Base-by-base conservation (phyloP, 2,797 vertebrate species). In the Ciconia nigra region DNA sequence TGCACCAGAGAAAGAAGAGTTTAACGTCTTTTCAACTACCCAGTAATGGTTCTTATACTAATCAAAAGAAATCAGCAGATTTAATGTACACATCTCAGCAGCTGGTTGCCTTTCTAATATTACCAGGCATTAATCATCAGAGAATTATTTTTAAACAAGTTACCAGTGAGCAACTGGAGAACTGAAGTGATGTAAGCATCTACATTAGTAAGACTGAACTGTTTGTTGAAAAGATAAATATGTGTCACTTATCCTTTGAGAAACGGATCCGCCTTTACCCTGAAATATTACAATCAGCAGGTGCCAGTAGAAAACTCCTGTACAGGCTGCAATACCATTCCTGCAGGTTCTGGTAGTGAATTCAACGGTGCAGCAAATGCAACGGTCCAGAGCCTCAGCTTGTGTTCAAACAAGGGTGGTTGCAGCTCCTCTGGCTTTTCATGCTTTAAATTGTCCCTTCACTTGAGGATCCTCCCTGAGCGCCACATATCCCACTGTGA, bases 401-500 rank as follows among this genome's bases (percentile, higher is more conserved):
- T 52, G 4, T 35, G 42, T 44, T n/a, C 20, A 37, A 51, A n/a
- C 8, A 31, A 63, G 62, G 9, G 49, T 0, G 0, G n/a, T 7
- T 58, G 46, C 37, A 47, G 44, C 33, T 70, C 10, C 22, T 77
- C 33, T 25, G 26, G 11, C 19, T 70, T 83, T 69, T 54, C 28
- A 8, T 44, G 46, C 9, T 61, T 76, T 35, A 37, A 46, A 20
- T n/a, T n/a, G 4, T 52, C 39, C 33, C 41, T 39, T 3, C 25
- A 61, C 35, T 72, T 20, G 21, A 44, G 63, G 47, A 49, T 12
- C 16, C 33, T 13, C 15, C 44, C 49, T 33, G 33, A 33, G 47
- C 9, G n/a, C n/a, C 52, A 35, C n/a, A 7, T 13, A 25, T 41
- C 76, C 41, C 42, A 3, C 7, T 33, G 5, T 6, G 24, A 33